Evolutionary conservation across 35 echinoderm and acorn worm genomes (phyloP), one percentile per base, ranked within the genome.

Genomic region (Anneissia japonica): DNA sequence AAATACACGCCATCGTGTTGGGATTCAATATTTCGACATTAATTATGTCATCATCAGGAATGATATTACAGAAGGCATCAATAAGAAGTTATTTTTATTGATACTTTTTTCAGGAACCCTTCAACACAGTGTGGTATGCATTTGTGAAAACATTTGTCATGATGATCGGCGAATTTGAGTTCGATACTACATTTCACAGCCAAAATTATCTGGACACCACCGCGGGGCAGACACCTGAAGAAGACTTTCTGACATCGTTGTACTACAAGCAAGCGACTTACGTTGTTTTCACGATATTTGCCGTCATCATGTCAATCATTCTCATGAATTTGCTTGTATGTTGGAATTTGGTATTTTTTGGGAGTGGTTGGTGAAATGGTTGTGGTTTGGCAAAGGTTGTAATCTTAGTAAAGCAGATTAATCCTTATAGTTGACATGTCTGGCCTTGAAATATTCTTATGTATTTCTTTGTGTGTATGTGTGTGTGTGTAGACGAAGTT

Each of bases 321-420:
- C 88, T 99, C 38, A 99, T 99, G 96, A 99, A 99, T 74, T 99
- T 99, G 89, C 92, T 99, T 89, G 95, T 94, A 38, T 84, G 95
- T 88, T 26, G 21, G 9, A 64, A 2, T 64, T 16, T 16, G 4
- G 4, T 43, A 14, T 43, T 43, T 43, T 43, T 43, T 43, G n/a
- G n/a, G n/a, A n/a, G n/a, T n/a, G n/a, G n/a, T n/a, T n/a, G n/a
- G n/a, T n/a, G n/a, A n/a, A n/a, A n/a, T n/a, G n/a, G n/a, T n/a
- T n/a, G n/a, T n/a, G n/a, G n/a, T n/a, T n/a, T n/a, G n/a, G n/a
- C n/a, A n/a, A n/a, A n/a, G n/a, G n/a, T n/a, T n/a, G n/a, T n/a
- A n/a, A n/a, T n/a, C n/a, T n/a, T n/a, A n/a, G n/a, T n/a, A n/a
- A n/a, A n/a, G n/a, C n/a, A n/a, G n/a, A n/a, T n/a, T n/a, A n/a